phyloP scores from a whole-genome alignment of 2,888 invertebrate genomes.

The Platypus cylindrus region DNA sequence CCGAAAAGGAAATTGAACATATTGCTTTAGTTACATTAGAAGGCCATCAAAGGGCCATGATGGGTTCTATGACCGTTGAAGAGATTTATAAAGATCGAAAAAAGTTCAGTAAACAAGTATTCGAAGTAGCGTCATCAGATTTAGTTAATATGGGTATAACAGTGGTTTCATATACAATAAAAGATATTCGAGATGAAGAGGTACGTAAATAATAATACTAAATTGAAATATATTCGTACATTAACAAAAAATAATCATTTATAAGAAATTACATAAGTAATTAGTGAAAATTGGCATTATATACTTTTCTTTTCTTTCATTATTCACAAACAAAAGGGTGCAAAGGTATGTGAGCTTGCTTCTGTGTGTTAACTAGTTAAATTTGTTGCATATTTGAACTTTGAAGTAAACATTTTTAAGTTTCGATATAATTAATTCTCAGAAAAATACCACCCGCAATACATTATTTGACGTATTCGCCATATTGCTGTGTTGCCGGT shows the following conservation, averaged over 20 bases:
- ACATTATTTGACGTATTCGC: not conserved
- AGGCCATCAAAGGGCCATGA: constrained; percentile 85
- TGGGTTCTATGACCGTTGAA: constrained; percentile 95
- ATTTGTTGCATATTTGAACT: too few relatives aligned
- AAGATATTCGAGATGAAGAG: constrained; percentile 91
- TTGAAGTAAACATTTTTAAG: too few relatives aligned
- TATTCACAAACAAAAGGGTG: constrained; percentile 41
- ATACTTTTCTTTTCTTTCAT: constrained; percentile 13
- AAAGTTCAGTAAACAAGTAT: constrained; percentile 89
- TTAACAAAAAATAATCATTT: not conserved
- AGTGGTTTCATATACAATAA: constrained; percentile 87
- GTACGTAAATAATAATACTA: constrained; percentile 37
- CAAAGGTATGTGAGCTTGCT: constrained; percentile 44
- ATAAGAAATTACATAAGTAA: too few relatives aligned
- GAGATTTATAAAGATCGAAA: constrained; percentile 94
- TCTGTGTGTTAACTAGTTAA: constrained; percentile 5
- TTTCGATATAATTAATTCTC: too few relatives aligned
- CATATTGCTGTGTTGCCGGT: not conserved
- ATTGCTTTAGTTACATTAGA: constrained; percentile 85
- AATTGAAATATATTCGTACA: not conserved
- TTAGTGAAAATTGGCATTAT: not conserved
- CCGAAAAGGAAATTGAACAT: constrained; percentile 76
- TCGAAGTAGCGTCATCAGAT: constrained; percentile 90
- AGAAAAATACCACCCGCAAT: too few relatives aligned
- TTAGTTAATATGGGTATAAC: constrained; percentile 94